phyloP scores from a whole-genome alignment of 2,113 vertebrate genomes.

The Coptodon bakossiorum region DNA sequence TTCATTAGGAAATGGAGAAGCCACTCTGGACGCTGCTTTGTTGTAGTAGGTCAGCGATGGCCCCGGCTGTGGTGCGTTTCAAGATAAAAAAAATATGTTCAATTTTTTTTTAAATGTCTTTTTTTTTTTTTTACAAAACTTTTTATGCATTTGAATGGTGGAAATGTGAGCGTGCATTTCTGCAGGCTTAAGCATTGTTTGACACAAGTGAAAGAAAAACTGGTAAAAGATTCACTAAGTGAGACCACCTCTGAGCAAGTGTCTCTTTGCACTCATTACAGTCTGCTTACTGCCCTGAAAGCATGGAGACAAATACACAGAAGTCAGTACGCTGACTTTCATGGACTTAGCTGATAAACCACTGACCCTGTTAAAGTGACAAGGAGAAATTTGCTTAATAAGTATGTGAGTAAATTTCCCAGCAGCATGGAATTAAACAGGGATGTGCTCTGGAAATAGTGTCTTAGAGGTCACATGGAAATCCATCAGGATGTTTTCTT shows the following conservation, averaged over 20 bases:
- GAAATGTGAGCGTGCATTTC: neutral
- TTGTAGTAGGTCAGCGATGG: constrained; percentile 27
- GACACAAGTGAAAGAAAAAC: neutral
- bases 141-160: neutral
- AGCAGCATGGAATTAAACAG: neutral
- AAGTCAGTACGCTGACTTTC: neutral
- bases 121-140: neutral
- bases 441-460: neutral
- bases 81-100: neutral
- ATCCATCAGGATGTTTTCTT: constrained; percentile 10
- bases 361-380: neutral
- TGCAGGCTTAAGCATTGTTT: neutral
- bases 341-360: neutral
- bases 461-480: constrained; percentile 27
- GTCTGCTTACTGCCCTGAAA: neutral
- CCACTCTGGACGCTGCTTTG: constrained; percentile 18
- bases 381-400: neutral
- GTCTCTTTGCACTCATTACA: neutral
- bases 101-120: neutral
- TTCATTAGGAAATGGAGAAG: constrained; percentile 61
- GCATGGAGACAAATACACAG: neutral
- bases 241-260: neutral
- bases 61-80: neutral
- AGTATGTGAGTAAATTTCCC: neutral
- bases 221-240: constrained; percentile 16